These are phyloP conservation scores for Lasioglossum morio DNA, from an alignment of 2,888 invertebrate species.

Conservation along the genomic window DNA sequence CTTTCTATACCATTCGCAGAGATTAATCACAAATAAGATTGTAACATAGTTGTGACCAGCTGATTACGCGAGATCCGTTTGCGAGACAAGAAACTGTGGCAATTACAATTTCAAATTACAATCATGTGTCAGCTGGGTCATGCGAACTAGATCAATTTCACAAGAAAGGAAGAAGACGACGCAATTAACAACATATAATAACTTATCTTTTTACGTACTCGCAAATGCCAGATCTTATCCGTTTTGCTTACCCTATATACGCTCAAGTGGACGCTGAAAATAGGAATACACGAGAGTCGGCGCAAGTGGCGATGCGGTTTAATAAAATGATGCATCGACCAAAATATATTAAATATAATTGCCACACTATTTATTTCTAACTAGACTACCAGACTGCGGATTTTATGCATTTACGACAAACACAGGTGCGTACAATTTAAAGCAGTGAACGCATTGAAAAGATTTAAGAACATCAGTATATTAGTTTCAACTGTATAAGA, in stretches of 20 bases:
- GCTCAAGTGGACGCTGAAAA: background rate
- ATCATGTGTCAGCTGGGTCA: background rate
- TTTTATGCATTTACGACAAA: too few species aligned
- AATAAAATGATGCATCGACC: background rate
- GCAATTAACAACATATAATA: background rate
- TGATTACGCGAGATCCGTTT: background rate
- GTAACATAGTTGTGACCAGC: background rate
- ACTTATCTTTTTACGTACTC: background rate
- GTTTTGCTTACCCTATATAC: background rate
- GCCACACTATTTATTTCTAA: too few species aligned
- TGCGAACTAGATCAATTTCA: background rate
- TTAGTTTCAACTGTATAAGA: too few species aligned
- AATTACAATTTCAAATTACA: constrained; percentile 2
- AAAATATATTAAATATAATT: background rate
- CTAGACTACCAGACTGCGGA: too few species aligned
- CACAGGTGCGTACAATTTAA: too few species aligned
- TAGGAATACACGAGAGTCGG: background rate
- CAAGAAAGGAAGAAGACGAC: background rate
- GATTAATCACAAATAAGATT: background rate
- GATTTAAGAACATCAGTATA: too few species aligned
- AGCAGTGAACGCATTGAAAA: too few species aligned
- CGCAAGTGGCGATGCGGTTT: background rate
- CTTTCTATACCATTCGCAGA: background rate
- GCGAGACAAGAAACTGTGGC: background rate
- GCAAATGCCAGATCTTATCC: background rate